Evolutionary conservation across 1,140 invertebrate genomes (phyloP).

Genomic region (roundworm (Caenorhabditis elegans)): DNA sequence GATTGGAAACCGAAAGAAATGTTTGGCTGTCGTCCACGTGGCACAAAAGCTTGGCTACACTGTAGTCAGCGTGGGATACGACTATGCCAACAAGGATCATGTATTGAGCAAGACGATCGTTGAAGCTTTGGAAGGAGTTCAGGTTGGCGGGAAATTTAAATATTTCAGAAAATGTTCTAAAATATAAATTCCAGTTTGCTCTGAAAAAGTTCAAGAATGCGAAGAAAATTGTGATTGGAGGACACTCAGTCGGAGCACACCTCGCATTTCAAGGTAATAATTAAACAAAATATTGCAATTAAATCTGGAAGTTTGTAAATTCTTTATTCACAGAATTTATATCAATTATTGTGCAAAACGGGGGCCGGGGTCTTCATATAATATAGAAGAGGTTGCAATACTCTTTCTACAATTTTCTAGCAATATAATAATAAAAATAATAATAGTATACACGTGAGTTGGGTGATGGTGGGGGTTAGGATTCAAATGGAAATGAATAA

Average conservation of each 20-base stretch:
- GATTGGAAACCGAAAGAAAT: not conserved
- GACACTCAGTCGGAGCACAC: not conserved
- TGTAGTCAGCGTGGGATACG: not conserved
- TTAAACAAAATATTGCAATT: too few relatives aligned
- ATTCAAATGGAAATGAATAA: too few relatives aligned
- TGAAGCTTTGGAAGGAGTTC: not conserved
- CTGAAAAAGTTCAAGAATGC: not conserved
- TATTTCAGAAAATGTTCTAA: not conserved
- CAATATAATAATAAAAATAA: too few relatives aligned
- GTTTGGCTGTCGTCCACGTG: not conserved
- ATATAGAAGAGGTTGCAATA: too few relatives aligned
- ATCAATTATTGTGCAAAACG: too few relatives aligned
- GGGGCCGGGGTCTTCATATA: too few relatives aligned
- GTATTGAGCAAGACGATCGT: not conserved
- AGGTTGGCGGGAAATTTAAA: not conserved
- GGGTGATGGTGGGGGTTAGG: too few relatives aligned
- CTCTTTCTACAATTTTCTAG: too few relatives aligned
- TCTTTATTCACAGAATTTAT: too few relatives aligned
- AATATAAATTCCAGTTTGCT: not conserved
- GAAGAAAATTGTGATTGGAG: not conserved
- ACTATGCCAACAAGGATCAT: not conserved
- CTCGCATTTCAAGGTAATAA: not conserved
- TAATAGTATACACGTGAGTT: too few relatives aligned
- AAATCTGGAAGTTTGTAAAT: too few relatives aligned
- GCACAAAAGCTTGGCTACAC: not conserved